Base-by-base conservation (phyloP, 2,113 vertebrate species). In the Cololabis saira region DNA sequence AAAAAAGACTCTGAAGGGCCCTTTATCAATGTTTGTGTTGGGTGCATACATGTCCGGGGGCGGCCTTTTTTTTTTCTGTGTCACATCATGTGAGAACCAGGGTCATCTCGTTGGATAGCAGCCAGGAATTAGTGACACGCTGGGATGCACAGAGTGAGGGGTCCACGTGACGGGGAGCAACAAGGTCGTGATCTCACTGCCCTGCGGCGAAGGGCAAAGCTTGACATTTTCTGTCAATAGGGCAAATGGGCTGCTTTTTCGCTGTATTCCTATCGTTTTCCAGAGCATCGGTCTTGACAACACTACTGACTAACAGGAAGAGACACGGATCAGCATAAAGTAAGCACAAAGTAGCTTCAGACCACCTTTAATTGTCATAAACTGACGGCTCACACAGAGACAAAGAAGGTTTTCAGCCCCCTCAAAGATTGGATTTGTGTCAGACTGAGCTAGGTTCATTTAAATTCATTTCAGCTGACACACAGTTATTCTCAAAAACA, bases 121-220 rank as follows among this genome's bases (percentile, higher is more conserved):
- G 74, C 65, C 77, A 71, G 65, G 61, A 67, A 40, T 80, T 64
- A n/a, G 60, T 77, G 76, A 66, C 67, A 63, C 47, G 55, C 72
- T 74, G 60, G 42, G 70, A 61, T 53, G 57, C 33, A 19, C 44
- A 58, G 67, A 27, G 40, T 7, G 55, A 21, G 11, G 15, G 73
- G 66, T 71, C 49, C 60, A 41, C 1, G 10, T 75, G 79, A 75
- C 65, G 70, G 64, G 59, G 61, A 71, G 72, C 64, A 74, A 63
- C 74, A 72, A 53, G 81, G 71, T 58, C 61, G 71, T n/a, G 15
- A 70, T 78, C 77, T 71, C 61, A 41, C 63, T 13, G 71, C 69
- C 61, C 72, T 61, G 74, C 66, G 30, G 76, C 81, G 78, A 69
- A 21, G 33, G 45, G 4, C 10, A n/a, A 56, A 72, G 62, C 22